Evolutionary conservation across 2,797 vertebrate genomes (phyloP), one percentile per base, ranked within the genome.

Genomic region (Arnoldichthys spilopterus): DNA sequence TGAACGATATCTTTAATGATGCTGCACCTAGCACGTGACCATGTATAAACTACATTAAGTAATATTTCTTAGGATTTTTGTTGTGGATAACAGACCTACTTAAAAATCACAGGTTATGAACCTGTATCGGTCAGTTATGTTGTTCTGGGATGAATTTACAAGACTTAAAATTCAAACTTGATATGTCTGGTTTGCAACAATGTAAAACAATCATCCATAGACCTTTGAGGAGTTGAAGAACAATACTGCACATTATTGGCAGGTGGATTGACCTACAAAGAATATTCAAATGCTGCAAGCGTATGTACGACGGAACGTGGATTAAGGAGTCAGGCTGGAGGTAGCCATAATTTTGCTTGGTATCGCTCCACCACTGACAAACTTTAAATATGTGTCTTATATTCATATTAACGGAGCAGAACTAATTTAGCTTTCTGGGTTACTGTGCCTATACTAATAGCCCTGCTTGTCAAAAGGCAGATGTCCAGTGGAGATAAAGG

Each of bases 201-300:
- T 58, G 53, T 16, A 63, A 53, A 49, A 26, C 1, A 45, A 47
- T n/a, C 5, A 43, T 43, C 40, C 32, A 49, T 11, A 53, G 6
- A 4, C 40, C 8, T 11, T 12, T 24, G 9, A 61, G 0, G 20
- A 26, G 18, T 11, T 6, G 9, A 30, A 54, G 5, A 16, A 40
- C 30, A 56, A 66, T 28, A 18, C 64, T 77, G 63, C 70, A 78
- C 28, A 20, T 59, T 22, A 26, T 59, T 6, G 12, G 12, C 15
- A 56, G 66, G n/a, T 62, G 12, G 37, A 53, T 1, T 47, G 37
- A 68, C 28, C 4, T 49, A 34, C 40, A 47, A 30, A 69, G 54
- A 61, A 66, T 4, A 59, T 30, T 51, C 6, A 30, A 63, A 11
- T 6, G 24, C 5, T 58, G 56, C 24, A 63, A 20, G 30, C 18